phyloP scores from a whole-genome alignment of 2,113 vertebrate species.

The Pterocles gutturalis region DNA sequence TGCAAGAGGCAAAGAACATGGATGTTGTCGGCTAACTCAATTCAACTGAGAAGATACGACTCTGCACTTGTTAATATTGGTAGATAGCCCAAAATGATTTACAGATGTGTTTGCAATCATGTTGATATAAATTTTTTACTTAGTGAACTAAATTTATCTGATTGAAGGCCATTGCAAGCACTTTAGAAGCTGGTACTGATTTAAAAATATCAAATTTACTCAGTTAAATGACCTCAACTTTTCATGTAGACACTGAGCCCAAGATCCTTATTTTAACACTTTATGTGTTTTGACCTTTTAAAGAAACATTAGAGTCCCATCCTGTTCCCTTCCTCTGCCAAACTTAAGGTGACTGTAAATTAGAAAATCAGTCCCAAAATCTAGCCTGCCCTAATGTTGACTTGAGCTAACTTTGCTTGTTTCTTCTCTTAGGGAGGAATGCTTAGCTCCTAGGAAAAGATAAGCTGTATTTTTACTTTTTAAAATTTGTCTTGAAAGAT shows the following conservation, averaged over 20 bases:
- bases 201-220: not conserved
- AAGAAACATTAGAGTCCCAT: not conserved
- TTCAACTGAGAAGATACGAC: not conserved
- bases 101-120: not conserved
- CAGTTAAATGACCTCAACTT: not conserved
- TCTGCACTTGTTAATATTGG: not conserved
- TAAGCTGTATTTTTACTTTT: not conserved
- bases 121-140: not conserved
- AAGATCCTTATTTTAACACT: not conserved
- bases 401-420: not conserved
- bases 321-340: not conserved
- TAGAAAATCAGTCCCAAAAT: not conserved
- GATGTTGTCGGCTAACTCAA: not conserved
- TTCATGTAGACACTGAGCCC: not conserved
- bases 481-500: not conserved
- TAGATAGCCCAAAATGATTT: not conserved
- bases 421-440: constrained; percentile 29
- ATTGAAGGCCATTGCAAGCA: not conserved
- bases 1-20: not conserved
- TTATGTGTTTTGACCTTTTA: not conserved
- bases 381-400: not conserved
- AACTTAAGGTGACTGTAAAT: not conserved
- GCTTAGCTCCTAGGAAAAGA: constrained; percentile 57
- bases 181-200: not conserved
- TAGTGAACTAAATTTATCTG: not conserved